Conservation (phyloP, 2,113 vertebrate genomes). For the Phrynocephalus versicolor region DNA sequence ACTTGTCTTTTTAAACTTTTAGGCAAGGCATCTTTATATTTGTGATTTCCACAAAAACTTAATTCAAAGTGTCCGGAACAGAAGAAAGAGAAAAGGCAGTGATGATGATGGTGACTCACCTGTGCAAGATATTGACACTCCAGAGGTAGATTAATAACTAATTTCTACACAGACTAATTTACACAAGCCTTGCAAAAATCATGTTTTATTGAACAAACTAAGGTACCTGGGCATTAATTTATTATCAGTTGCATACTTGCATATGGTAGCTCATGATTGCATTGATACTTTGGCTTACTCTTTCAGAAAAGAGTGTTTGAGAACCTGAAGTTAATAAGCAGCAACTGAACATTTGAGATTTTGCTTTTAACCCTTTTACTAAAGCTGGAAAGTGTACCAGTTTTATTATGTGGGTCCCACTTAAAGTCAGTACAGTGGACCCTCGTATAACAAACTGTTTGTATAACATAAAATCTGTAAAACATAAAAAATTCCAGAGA, state of each 20-base stretch:
- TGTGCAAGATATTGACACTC: slow-evolving; percentile 81
- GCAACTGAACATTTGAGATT: neutral
- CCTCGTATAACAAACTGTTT: too few relatives aligned
- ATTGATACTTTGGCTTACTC: neutral
- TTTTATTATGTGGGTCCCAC: neutral
- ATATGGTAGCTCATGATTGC: neutral
- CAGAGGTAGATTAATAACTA: slow-evolving; percentile 73
- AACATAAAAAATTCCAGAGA: too few relatives aligned
- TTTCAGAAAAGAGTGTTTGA: neutral
- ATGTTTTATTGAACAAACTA: accelerated
- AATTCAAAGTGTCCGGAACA: slow-evolving; percentile 84
- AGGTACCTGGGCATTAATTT: neutral
- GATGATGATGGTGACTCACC: slow-evolving; percentile 85
- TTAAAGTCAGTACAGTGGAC: neutral
- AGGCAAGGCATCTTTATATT: slow-evolving; percentile 85
- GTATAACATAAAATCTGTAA: too few relatives aligned
- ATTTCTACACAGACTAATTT: neutral
- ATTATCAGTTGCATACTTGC: neutral
- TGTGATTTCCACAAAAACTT: slow-evolving; percentile 86
- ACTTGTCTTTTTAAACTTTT: slow-evolving; percentile 43
- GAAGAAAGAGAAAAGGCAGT: slow-evolving; percentile 85
- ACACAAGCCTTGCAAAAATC: accelerated
- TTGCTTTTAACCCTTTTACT: neutral
- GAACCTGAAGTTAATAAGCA: neutral
- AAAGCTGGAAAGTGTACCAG: neutral